Evolutionary conservation across 2,888 invertebrate species (phyloP), one percentile per base, ranked within the genome.

Genomic region (Agrochola lychnidis): DNA sequence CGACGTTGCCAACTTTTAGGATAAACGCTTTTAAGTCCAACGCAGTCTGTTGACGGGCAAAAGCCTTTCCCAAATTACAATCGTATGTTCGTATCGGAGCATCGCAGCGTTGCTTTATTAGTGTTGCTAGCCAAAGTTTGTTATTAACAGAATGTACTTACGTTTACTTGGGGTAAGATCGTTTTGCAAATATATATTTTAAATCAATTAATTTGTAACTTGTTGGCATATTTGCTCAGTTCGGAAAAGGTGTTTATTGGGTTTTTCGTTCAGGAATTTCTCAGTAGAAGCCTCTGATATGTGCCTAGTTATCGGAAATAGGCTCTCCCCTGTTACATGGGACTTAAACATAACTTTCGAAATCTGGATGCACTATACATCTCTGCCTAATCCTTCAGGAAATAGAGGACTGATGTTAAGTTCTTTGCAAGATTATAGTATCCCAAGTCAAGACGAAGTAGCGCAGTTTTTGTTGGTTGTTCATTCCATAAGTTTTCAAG

Each of bases 401-500:
- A 51, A 16, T 30, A 14, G 0, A 2, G 5, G 22, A 1, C 2
- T 22, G 22, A 53, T 16, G 16, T 16, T 40, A 25, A 12, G 40
- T 66, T 42, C 7, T 59, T 76, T 61, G 76, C 67, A 77, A 67
- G 22, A 61, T 61, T 53, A 48, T 30, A 62, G 1, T 10, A 25
- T 1, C 36, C 40, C 40, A 48, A 78, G 12, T n/a, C 1, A 7
- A 51, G 9, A 45, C 30, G 12, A 25, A 77, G 62, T 77, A 48
- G n/a, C 22, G n/a, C 63, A 66, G 40, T 69, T 51, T 76, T 85
- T 25, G 78, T 80, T 78, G 71, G 25, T 82, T 68, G 75, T 85
- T 81, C 86, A 85, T 85, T 85, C 86, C 86, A 81, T 83, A 68
- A 70, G 70, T 79, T 78, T 57, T 76, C 67, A 63, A 70, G 72